A percentile compares a stretch with the other conserved stretches of the same genome.
Conservation (phyloP, 2,888 invertebrate genomes). For the Anarsia innoxiella region DNA sequence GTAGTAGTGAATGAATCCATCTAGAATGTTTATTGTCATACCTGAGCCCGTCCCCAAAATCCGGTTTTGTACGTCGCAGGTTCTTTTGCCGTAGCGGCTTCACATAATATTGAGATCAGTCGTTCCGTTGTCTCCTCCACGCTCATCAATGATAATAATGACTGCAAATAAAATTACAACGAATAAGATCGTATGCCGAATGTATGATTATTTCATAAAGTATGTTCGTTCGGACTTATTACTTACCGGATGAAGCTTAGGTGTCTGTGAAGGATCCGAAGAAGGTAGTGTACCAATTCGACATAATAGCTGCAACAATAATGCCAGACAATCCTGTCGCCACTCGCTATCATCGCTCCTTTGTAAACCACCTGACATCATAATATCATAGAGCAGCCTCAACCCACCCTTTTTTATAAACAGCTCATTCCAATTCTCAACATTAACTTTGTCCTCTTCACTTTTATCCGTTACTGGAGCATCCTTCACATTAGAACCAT, state of each 20-base stretch:
- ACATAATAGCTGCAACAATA: slow-evolving; percentile 88
- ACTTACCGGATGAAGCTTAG: slow-evolving; percentile 78
- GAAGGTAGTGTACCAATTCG: slow-evolving; percentile 85
- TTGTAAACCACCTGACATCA: slow-evolving; percentile 90
- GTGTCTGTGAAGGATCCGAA: slow-evolving; percentile 58
- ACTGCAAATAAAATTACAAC: slow-evolving; percentile 37
- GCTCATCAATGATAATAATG: slow-evolving; percentile 88
- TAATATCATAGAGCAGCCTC: slow-evolving; percentile 91
- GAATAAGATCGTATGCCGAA: too few relatives aligned
- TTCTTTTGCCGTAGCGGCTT: slow-evolving; percentile 87
- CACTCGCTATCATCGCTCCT: slow-evolving; percentile 87
- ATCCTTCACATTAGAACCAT: slow-evolving; percentile 44
- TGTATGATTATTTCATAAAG: too few relatives aligned
- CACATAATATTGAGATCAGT: slow-evolving; percentile 89
- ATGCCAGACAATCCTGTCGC: slow-evolving; percentile 95
- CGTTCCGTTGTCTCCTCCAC: slow-evolving; percentile 88
- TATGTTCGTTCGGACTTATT: too few relatives aligned
- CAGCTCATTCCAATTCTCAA: slow-evolving; percentile 81
- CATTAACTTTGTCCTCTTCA: slow-evolving; percentile 47
- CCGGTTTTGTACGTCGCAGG: slow-evolving; percentile 92
- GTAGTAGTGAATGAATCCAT: too few relatives aligned
- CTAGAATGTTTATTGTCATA: too few relatives aligned
- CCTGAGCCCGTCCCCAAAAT: slow-evolving; percentile 94
- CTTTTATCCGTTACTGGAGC: slow-evolving; percentile 39
- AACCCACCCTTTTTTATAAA: slow-evolving; percentile 93